Evolutionary conservation across 2,113 vertebrate genomes (phyloP), one percentile per base, ranked within the genome.

Genomic region (Crotalus tigris): DNA sequence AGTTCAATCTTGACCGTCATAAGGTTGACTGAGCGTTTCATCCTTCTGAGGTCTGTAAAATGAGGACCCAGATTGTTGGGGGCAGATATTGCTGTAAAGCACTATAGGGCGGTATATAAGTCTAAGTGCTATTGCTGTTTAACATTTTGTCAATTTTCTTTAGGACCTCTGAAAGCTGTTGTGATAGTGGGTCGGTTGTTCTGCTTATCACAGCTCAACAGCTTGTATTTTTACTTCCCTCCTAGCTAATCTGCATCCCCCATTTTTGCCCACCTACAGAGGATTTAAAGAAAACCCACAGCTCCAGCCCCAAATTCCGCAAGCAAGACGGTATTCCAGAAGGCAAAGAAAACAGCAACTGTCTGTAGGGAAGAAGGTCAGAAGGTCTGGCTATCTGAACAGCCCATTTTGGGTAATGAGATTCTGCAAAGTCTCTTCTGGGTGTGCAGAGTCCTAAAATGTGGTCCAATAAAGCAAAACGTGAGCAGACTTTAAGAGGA

Each of bases 331-430:
- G 4, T 54, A 55, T 54, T 88, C 58, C 58, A 69, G 19, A 23
- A 88, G 15, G 69, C 23, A 6, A 88, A 92, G 7, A 33, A 49
- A 29, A 49, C 15, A 21, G 24, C 24, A 55, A 55, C 33, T 75
- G 64, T n/a, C 53, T 51, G 10, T 3, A 61, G 61, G 26, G 87
- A 23, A 81, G 33, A 8, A 81, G 53, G 87, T 81, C 64, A 33
- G 61, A 58, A 54, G 53, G 58, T 39, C 33, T 58, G 8, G 24
- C 64, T 81, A 81, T 75, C 53, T 11, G 7, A 57, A 85, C 4
- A 15, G 26, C 87, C 87, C 24, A 58, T 64, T 92, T 89, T 58
- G 26, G 39, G 33, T 92, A 92, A 92, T 92, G 92, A 92, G 92
- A 85, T 92, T 89, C 39, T 89, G 33, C 53, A 8, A 21, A 85